These are phyloP conservation scores for Amazona finschi DNA, from an alignment of 2,797 vertebrate genomes.

Conservation along the genomic window DNA sequence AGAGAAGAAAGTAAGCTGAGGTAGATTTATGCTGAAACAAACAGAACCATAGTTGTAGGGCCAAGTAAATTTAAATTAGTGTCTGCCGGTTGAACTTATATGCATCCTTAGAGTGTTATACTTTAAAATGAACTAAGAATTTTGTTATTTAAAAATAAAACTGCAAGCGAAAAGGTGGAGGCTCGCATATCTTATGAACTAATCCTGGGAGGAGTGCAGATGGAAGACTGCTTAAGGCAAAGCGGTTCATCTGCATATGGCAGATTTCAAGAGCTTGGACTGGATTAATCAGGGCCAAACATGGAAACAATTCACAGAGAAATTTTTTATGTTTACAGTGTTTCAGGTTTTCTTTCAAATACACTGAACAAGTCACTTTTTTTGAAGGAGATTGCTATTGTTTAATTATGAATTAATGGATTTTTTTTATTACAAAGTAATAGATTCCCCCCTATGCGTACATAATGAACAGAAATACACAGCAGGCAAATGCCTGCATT, in stretches of 20 bases:
- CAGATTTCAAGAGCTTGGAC: background rate
- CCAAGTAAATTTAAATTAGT: constrained; percentile 20
- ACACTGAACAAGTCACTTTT: background rate
- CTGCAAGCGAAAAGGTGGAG: constrained; percentile 19
- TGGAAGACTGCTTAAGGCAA: constrained; percentile 30
- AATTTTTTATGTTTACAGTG: background rate
- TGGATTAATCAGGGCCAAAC: constrained; percentile 5
- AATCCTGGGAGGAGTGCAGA: constrained; percentile 9
- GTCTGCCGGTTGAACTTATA: background rate
- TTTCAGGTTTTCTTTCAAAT: background rate
- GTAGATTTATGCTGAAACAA: background rate
- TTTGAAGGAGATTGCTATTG: background rate
- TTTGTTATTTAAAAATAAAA: constrained; percentile 34
- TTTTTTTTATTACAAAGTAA: background rate
- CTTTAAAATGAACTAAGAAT: constrained; percentile 15
- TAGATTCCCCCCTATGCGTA: background rate
- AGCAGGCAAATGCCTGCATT: background rate
- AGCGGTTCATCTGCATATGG: background rate
- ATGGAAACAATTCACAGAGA: background rate
- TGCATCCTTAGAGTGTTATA: background rate
- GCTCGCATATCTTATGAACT: constrained; percentile 14
- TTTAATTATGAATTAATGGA: constrained; percentile 10
- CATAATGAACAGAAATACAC: constrained; percentile 11
- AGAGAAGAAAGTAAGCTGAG: background rate
- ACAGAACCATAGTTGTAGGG: background rate